These are phyloP conservation scores for Platysternon megacephalum DNA, from an alignment of 2,113 vertebrate species.

Conservation along the genomic window DNA sequence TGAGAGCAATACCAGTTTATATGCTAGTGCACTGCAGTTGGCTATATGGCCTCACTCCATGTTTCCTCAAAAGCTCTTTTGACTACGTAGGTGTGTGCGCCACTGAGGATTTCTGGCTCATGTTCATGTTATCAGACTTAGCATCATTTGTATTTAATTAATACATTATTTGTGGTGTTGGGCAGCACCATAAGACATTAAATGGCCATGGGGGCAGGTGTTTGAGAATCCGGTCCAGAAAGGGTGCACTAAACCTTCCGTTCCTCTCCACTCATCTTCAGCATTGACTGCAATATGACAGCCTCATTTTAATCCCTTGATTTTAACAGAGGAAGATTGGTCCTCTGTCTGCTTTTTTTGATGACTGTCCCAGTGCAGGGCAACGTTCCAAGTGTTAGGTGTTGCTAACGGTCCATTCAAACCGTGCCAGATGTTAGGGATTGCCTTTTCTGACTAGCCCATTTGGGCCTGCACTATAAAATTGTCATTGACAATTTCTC, in stretches of 20 bases:
- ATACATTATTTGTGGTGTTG: not conserved
- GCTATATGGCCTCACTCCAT: not conserved
- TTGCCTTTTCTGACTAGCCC: not conserved
- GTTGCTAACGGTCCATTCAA: not conserved
- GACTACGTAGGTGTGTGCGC: not conserved
- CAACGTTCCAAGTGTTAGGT: not conserved
- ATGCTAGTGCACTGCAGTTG: fast-evolving
- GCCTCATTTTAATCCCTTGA: not conserved
- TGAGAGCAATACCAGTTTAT: not conserved
- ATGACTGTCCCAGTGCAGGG: not conserved
- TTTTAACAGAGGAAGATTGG: not conserved
- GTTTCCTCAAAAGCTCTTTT: constrained; percentile 47
- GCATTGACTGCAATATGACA: not conserved
- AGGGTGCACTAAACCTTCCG: fast-evolving
- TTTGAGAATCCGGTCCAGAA: not conserved
- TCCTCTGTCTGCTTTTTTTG: not conserved
- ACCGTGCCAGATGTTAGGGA: not conserved
- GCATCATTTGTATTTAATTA: not conserved
- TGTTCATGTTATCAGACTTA: fast-evolving
- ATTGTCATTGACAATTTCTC: not conserved
- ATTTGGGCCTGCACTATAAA: not conserved
- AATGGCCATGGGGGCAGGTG: not conserved
- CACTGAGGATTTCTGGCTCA: not conserved
- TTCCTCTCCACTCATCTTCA: not conserved
- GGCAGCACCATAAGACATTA: not conserved